Evolutionary conservation across 2,797 vertebrate genomes (phyloP).

Genomic region (Platalea minor): DNA sequence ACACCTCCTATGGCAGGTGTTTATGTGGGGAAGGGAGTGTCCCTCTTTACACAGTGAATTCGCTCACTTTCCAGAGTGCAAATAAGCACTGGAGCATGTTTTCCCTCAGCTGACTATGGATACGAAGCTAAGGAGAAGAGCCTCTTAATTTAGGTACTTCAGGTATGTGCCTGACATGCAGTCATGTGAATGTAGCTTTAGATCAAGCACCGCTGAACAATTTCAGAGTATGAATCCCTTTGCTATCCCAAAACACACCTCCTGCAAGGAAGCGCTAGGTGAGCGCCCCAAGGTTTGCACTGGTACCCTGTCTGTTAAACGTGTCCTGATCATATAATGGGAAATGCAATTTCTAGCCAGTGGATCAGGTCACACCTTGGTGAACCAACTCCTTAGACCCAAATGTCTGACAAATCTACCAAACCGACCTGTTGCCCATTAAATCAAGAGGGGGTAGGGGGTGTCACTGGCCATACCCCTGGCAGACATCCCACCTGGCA

Average conservation of each 20-base stretch:
- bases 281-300: neutral
- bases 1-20: neutral
- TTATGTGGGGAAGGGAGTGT: neutral
- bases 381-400: neutral
- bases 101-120: neutral
- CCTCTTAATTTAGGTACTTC: neutral
- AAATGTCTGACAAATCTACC: neutral
- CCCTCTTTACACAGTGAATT: neutral
- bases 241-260: neutral
- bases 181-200: neutral
- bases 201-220: neutral
- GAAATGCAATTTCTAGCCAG: neutral
- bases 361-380: neutral
- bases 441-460: neutral
- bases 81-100: neutral
- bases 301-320: neutral
- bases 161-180: neutral
- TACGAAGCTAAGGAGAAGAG: neutral
- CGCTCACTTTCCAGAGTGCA: neutral
- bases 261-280: neutral
- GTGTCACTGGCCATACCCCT: neutral
- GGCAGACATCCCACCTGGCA: neutral
- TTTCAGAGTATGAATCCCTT: neutral
- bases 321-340: neutral
- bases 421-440: neutral